phyloP scores from a whole-genome alignment of 2,113 vertebrate genomes.

The Dasypus novemcinctus region DNA sequence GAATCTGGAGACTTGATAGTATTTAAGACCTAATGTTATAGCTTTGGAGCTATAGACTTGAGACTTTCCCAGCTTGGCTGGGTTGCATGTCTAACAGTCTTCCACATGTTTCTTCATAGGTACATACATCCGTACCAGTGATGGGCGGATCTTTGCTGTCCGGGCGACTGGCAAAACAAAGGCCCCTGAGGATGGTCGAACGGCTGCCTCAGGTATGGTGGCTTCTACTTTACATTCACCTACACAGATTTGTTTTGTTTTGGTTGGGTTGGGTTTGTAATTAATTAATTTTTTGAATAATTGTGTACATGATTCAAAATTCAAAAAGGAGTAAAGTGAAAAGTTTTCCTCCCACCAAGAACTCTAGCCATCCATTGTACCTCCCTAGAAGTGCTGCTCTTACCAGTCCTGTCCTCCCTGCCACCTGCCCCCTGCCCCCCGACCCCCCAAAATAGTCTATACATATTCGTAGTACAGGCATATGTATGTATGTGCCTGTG shows the following conservation, averaged over 20 bases:
- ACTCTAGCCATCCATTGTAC: not conserved
- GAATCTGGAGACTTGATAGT: not conserved
- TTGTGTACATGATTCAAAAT: not conserved
- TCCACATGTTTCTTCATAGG: constrained; percentile 82
- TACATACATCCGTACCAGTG: constrained; percentile 96
- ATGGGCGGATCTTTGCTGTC: constrained; percentile 98
- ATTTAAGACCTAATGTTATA: not conserved
- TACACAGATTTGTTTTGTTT: not conserved
- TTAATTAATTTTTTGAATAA: constrained; percentile 3
- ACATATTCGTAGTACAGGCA: not conserved
- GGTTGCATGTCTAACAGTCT: not conserved
- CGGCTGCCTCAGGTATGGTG: constrained; percentile 88
- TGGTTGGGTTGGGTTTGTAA: not conserved
- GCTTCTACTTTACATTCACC: not conserved
- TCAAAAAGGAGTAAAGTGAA: constrained; percentile 26
- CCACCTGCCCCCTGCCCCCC: too few species aligned
- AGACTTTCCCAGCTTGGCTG: not conserved
- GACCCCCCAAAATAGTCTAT: not conserved
- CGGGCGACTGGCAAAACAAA: constrained; percentile 94
- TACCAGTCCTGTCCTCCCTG: too few species aligned
- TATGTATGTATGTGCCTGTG: not conserved
- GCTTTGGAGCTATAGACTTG: not conserved
- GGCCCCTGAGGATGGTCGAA: constrained; percentile 83
- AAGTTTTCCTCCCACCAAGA: not conserved
- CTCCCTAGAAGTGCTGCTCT: not conserved